These are phyloP conservation scores for Bombyx mori DNA, from an alignment of 1,140 invertebrate species.

Conservation along the genomic window DNA sequence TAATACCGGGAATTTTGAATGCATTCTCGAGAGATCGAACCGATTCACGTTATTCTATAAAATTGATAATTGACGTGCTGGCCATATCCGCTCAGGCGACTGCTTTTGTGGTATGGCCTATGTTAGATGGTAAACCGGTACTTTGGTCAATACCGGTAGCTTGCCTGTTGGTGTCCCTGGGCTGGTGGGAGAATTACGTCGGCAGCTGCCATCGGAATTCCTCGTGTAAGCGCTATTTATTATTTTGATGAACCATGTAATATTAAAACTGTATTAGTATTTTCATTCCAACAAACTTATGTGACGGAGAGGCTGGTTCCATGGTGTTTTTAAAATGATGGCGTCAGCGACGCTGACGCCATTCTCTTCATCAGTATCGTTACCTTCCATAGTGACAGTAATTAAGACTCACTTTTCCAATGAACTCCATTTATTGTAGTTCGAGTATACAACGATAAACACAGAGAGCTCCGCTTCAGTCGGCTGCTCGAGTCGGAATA, in stretches of 20 bases:
- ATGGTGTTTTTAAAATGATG: neutral
- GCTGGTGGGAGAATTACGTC: conserved; percentile 98
- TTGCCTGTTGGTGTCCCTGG: conserved; percentile 87
- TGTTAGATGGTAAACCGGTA: conserved; percentile 76
- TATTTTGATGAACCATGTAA: neutral
- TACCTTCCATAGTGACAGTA: too few species aligned
- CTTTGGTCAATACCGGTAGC: conserved; percentile 88
- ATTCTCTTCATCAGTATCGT: too few species aligned
- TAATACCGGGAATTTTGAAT: conserved; percentile 81
- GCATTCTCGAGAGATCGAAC: conserved; percentile 82
- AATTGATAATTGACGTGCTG: conserved; percentile 84
- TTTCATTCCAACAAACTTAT: too few species aligned
- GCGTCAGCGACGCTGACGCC: too few species aligned
- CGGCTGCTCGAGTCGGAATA: too few species aligned
- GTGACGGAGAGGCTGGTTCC: neutral
- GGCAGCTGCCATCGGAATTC: conserved; percentile 56
- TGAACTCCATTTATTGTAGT: too few species aligned
- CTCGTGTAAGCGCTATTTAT: conserved; percentile 26
- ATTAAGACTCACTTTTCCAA: too few species aligned
- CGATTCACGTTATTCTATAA: conserved; percentile 80
- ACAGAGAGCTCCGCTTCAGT: too few species aligned
- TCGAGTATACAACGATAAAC: too few species aligned
- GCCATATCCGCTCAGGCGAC: conserved; percentile 88
- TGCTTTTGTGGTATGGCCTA: conserved; percentile 91
- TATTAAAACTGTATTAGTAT: neutral